A percentile compares a stretch with the other conserved stretches of the same genome.
Conservation (phyloP, 1,140 invertebrate genomes). For the Caenorhabditis brenneri region DNA sequence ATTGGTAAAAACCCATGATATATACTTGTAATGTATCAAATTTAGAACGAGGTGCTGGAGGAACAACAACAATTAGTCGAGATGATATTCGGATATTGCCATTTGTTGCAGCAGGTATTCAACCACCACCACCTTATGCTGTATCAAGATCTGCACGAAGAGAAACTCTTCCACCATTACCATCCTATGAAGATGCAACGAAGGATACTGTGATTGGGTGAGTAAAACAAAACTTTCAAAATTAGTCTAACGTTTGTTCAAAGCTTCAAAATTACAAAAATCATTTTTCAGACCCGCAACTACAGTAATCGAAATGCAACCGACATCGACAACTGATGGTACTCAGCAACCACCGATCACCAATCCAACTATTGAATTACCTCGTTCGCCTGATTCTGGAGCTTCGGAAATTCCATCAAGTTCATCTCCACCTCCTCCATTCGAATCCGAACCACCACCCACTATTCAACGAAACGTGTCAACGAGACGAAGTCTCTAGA, state of each 20-base stretch:
- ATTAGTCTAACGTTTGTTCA: background rate
- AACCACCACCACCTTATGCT: constrained; percentile 66
- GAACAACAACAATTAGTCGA: background rate
- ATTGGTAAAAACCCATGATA: constrained; percentile 2
- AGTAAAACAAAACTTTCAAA: too few species aligned
- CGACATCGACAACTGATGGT: background rate
- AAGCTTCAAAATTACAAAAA: too few species aligned
- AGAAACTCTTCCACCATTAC: constrained; percentile 66
- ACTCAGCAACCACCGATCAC: background rate
- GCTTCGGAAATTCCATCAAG: background rate
- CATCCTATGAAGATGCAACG: constrained; percentile 69
- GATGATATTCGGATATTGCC: constrained; percentile 47
- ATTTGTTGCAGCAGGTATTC: constrained; percentile 49
- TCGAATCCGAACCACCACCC: background rate
- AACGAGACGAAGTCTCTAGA: constrained; percentile 42
- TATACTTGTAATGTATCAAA: background rate
- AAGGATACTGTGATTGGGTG: constrained; percentile 64
- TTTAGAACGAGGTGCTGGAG: background rate
- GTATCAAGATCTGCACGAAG: constrained; percentile 49
- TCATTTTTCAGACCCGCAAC: background rate
- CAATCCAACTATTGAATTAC: background rate
- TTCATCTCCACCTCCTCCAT: constrained; percentile 27
- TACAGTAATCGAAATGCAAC: constrained; percentile 23
- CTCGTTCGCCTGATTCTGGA: background rate
- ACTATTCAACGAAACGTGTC: constrained; percentile 48